These are phyloP conservation scores for Ips typographus DNA, from an alignment of 1,140 invertebrate species.

Conservation along the genomic window DNA sequence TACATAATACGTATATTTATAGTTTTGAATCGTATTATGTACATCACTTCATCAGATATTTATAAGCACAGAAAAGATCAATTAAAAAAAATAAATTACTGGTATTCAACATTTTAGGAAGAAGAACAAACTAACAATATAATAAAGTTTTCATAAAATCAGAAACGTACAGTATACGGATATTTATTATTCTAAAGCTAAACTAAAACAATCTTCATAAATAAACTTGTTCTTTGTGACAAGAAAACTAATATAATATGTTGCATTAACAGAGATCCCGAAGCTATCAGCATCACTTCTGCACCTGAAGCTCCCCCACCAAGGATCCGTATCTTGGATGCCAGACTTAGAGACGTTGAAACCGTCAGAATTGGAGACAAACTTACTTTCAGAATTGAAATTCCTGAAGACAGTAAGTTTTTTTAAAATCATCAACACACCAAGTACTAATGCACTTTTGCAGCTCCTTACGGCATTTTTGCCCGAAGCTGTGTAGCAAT, in stretches of 20 bases:
- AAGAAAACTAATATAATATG: neutral
- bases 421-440: neutral
- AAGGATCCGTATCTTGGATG: slow-evolving; percentile 88
- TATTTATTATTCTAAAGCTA: neutral
- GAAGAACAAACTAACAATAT: too few species aligned
- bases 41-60: too few species aligned
- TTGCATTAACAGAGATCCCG: slow-evolving; percentile 70
- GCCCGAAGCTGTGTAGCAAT: slow-evolving; percentile 93
- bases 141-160: too few species aligned
- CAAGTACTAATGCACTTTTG: slow-evolving; percentile 42
- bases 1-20: too few species aligned
- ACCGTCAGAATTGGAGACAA: slow-evolving; percentile 93
- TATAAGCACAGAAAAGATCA: too few species aligned
- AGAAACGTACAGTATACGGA: too few species aligned
- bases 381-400: slow-evolving; percentile 93
- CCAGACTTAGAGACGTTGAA: slow-evolving; percentile 81
- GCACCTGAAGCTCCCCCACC: slow-evolving; percentile 92
- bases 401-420: slow-evolving; percentile 88
- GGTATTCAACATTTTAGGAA: too few species aligned
- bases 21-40: too few species aligned
- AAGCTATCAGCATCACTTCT: slow-evolving; percentile 93
- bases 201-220: too few species aligned
- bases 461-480: slow-evolving; percentile 94
- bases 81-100: neutral
- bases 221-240: too few species aligned